Evolutionary conservation across 2,888 invertebrate species (phyloP).

Genomic region (Acrocyrtus sp.): DNA sequence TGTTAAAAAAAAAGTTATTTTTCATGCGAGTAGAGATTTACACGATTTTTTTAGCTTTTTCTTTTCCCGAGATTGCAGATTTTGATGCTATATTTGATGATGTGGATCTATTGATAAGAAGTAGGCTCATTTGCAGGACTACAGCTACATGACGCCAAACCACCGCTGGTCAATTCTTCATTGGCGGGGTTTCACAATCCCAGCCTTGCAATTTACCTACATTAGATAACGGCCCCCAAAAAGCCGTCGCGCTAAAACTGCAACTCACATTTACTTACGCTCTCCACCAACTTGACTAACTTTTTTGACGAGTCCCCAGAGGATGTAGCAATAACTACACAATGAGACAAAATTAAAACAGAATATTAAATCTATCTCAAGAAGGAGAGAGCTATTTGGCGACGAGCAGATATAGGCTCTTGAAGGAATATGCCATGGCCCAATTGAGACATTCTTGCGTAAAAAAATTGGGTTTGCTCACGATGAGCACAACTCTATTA

Average conservation of each 20-base stretch:
- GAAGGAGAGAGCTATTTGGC: too few relatives aligned
- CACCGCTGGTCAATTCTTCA: slow-evolving; percentile 48
- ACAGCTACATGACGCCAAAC: slow-evolving; percentile 36
- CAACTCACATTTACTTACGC: too few relatives aligned
- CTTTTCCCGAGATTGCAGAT: too few relatives aligned
- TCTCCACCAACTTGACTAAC: too few relatives aligned
- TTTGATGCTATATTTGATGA: slow-evolving; percentile 21
- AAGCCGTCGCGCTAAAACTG: background rate
- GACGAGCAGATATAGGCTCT: too few relatives aligned
- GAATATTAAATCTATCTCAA: too few relatives aligned
- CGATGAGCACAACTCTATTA: slow-evolving; percentile 18
- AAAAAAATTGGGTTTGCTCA: slow-evolving; percentile 23
- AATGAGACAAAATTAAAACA: too few relatives aligned
- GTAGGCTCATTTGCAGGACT: slow-evolving; percentile 34
- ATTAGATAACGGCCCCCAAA: slow-evolving; percentile 3
- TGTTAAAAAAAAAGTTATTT: too few relatives aligned
- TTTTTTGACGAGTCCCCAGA: background rate
- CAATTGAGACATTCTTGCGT: slow-evolving; percentile 20
- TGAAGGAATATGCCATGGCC: slow-evolving; percentile 6
- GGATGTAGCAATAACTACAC: background rate
- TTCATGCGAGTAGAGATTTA: too few relatives aligned
- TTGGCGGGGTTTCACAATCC: slow-evolving; percentile 39
- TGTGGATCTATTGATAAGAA: slow-evolving; percentile 48
- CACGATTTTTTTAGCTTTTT: background rate
- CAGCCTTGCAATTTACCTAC: background rate